These are phyloP conservation scores for Drosophila niveifrons DNA, from an alignment of 2,888 invertebrate genomes.

Conservation along the genomic window DNA sequence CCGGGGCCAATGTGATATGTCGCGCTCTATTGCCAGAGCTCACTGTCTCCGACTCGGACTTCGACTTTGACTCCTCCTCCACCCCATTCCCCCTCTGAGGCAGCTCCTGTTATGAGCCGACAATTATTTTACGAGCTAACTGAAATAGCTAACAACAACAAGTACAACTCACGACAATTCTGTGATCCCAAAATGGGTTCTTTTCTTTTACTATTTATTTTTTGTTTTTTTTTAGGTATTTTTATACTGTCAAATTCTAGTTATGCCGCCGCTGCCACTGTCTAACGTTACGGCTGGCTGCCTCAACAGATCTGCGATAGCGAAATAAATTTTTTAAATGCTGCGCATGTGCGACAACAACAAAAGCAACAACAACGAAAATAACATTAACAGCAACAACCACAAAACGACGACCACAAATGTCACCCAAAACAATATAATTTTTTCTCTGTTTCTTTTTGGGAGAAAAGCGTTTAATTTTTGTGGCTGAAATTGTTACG, in stretches of 20 bases:
- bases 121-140: conserved; percentile 79
- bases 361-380: conserved; percentile 18
- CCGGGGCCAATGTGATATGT: conserved; percentile 74
- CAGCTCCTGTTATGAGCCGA: conserved; percentile 51
- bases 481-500: conserved; percentile 16
- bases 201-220: conserved; percentile 14
- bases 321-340: conserved; percentile 52
- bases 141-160: conserved; percentile 46
- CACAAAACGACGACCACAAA: conserved; percentile 19
- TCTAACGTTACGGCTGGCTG: conserved; percentile 65
- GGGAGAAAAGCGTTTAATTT: conserved; percentile 34
- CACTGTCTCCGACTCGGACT: conserved; percentile 40
- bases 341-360: conserved; percentile 48
- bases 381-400: conserved; percentile 26
- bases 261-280: conserved; percentile 36
- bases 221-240: conserved; percentile 11
- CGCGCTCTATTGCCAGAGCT: conserved; percentile 67
- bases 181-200: conserved; percentile 44
- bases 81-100: background rate
- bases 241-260: conserved; percentile 62
- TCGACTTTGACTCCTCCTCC: background rate
- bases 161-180: conserved; percentile 45
- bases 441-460: background rate
- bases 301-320: conserved; percentile 69
- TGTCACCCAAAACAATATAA: conserved; percentile 48